These are phyloP conservation scores for Calcarius lapponicus DNA, from an alignment of 2,797 vertebrate species.

Conservation along the genomic window DNA sequence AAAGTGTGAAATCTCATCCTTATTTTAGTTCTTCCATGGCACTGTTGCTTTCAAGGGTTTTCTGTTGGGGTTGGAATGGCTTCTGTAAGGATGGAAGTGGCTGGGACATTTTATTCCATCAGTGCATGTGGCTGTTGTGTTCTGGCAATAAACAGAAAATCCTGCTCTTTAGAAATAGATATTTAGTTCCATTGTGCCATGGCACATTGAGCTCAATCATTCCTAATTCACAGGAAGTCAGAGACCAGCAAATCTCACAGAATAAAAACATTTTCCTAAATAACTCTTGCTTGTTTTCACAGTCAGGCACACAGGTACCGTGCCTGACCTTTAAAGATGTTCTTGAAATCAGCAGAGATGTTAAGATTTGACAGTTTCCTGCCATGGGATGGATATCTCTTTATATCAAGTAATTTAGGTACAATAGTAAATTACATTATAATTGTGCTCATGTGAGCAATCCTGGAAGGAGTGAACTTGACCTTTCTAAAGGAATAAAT, in stretches of 20 bases:
- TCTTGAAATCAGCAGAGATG: not conserved
- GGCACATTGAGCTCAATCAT: not conserved
- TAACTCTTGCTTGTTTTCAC: not conserved
- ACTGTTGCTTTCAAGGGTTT: not conserved
- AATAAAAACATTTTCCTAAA: not conserved
- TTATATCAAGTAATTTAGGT: not conserved
- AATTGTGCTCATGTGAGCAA: not conserved
- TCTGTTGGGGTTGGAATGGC: not conserved
- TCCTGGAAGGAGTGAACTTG: not conserved
- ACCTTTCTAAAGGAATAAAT: not conserved
- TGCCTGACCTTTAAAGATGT: not conserved
- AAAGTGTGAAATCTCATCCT: not conserved
- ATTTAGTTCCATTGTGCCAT: not conserved
- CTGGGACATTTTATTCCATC: not conserved
- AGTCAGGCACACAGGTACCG: rapidly evolving
- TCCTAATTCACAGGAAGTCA: not conserved
- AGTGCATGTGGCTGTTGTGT: rapidly evolving
- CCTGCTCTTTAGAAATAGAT: not conserved
- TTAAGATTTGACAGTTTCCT: not conserved
- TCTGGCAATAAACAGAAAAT: not conserved
- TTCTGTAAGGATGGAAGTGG: not conserved
- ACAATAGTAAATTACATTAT: not conserved
- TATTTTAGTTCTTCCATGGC: not conserved
- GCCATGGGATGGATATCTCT: not conserved
- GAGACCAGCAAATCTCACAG: not conserved